Percentiles rank a stretch among this genome's conserved stretches.
phyloP scores from a whole-genome alignment of 2,888 invertebrate species.

The Pyrocoelia pectoralis region DNA sequence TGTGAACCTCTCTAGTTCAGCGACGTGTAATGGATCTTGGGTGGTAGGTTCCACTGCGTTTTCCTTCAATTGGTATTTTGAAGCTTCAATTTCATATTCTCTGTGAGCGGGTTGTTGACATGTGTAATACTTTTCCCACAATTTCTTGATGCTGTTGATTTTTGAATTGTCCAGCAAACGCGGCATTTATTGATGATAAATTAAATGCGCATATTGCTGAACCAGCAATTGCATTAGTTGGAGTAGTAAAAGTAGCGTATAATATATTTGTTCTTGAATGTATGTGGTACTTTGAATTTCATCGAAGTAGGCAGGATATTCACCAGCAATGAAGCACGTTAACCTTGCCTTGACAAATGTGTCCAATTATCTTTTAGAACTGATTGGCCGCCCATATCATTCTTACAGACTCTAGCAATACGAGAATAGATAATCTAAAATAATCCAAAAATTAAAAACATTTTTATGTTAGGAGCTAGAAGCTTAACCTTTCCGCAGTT shows the following conservation, averaged over 20 bases:
- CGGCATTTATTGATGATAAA: slow-evolving; percentile 78
- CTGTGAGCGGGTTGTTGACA: slow-evolving; percentile 61
- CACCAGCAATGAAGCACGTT: slow-evolving; percentile 84
- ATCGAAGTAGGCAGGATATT: slow-evolving; percentile 87
- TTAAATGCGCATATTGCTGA: slow-evolving; percentile 93
- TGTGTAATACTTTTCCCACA: slow-evolving; percentile 76
- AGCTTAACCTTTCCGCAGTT: slow-evolving; percentile 87
- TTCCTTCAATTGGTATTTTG: slow-evolving; percentile 88
- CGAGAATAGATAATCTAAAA: slow-evolving; percentile 84
- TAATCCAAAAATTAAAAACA: neutral
- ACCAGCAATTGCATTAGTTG: slow-evolving; percentile 87
- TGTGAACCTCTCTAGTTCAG: slow-evolving; percentile 75
- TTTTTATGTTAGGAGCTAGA: too few relatives aligned
- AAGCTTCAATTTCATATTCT: slow-evolving; percentile 64
- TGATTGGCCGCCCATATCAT: slow-evolving; percentile 81
- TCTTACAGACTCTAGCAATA: slow-evolving; percentile 91
- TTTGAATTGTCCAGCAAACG: slow-evolving; percentile 88
- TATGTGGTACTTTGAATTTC: slow-evolving; percentile 88
- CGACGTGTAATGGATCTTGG: slow-evolving; percentile 73
- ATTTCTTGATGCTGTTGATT: slow-evolving; percentile 79
- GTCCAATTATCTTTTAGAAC: slow-evolving; percentile 88
- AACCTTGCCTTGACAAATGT: slow-evolving; percentile 86
- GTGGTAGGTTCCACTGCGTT: slow-evolving; percentile 80
- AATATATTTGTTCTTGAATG: slow-evolving; percentile 77
- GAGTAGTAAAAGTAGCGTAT: slow-evolving; percentile 86